These are phyloP conservation scores for Arvicanthis niloticus DNA, from an alignment of 2,113 vertebrate species.

Conservation along the genomic window DNA sequence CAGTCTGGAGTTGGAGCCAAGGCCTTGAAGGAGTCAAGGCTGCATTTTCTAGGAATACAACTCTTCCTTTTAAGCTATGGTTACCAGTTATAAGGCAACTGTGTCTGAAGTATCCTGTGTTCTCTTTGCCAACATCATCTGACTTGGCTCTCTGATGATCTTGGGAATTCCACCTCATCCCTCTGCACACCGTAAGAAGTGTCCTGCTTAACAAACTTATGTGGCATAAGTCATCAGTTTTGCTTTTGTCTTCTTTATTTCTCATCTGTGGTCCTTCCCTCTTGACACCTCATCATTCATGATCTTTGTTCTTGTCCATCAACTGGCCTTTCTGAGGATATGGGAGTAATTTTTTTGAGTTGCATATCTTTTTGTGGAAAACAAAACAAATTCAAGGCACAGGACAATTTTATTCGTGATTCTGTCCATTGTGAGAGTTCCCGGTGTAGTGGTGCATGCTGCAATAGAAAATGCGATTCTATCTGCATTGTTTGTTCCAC, in stretches of 20 bases:
- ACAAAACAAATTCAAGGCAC: slow-evolving; percentile 8
- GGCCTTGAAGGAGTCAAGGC: neutral
- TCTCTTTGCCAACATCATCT: neutral
- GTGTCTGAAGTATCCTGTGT: neutral
- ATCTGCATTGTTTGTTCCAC: slow-evolving; percentile 22
- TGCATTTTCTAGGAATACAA: neutral
- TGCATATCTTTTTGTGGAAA: slow-evolving; percentile 5
- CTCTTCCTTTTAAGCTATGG: neutral
- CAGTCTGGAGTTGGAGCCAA: neutral
- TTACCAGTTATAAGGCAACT: neutral
- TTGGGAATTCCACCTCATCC: neutral
- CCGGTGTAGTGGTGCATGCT: neutral
- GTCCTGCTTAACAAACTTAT: neutral
- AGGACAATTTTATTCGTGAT: slow-evolving; percentile 1
- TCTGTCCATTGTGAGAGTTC: neutral
- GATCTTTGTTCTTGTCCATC: neutral
- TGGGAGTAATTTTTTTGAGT: neutral
- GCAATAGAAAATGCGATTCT: neutral
- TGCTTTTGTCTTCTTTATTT: neutral
- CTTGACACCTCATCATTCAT: neutral
- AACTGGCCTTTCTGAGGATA: neutral
- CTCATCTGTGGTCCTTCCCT: neutral
- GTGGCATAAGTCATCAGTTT: neutral
- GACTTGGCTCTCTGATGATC: neutral
- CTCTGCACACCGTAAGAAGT: neutral